Evolutionary conservation across 2,888 invertebrate genomes (phyloP).

Genomic region (Anagyrus pseudococci): DNA sequence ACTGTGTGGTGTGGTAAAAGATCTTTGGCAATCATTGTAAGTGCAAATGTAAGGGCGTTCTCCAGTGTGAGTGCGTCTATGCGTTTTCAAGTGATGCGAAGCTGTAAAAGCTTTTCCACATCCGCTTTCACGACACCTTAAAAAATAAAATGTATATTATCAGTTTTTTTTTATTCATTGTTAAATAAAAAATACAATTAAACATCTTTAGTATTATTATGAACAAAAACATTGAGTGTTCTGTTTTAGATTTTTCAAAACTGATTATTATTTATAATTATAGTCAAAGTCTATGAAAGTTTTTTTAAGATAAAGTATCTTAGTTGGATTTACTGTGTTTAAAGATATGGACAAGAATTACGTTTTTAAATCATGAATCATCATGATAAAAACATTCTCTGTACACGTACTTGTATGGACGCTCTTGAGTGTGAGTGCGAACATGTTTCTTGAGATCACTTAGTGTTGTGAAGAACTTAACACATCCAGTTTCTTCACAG

Average conservation of each 20-base stretch:
- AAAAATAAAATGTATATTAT: no score
- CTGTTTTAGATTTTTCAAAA: no score
- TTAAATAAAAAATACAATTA: no score
- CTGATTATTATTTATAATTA: no score
- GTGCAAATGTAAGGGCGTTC: constrained; percentile 81
- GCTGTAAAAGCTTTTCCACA: constrained; percentile 94
- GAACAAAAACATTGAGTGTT: no score
- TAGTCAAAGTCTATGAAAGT: neutral
- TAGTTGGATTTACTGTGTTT: constrained; percentile 13
- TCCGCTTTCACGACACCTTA: constrained; percentile 79
- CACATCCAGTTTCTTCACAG: constrained; percentile 82
- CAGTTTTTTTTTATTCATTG: no score
- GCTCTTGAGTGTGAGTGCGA: constrained; percentile 90
- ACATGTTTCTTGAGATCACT: constrained; percentile 95
- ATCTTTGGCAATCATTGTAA: constrained; percentile 72
- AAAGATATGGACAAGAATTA: no score
- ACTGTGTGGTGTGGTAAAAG: constrained; percentile 86
- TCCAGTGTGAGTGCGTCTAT: constrained; percentile 83
- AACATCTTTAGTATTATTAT: no score
- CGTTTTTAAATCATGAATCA: constrained; percentile 20
- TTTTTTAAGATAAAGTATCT: neutral
- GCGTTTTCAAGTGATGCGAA: constrained; percentile 93
- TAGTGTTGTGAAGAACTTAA: constrained; percentile 91
- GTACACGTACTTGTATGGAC: constrained; percentile 79
- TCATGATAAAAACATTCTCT: constrained; percentile 26